Evolutionary conservation across 2,888 invertebrate species (phyloP), one percentile per base, ranked within the genome.

Genomic region (Chymomyza fuscimana): DNA sequence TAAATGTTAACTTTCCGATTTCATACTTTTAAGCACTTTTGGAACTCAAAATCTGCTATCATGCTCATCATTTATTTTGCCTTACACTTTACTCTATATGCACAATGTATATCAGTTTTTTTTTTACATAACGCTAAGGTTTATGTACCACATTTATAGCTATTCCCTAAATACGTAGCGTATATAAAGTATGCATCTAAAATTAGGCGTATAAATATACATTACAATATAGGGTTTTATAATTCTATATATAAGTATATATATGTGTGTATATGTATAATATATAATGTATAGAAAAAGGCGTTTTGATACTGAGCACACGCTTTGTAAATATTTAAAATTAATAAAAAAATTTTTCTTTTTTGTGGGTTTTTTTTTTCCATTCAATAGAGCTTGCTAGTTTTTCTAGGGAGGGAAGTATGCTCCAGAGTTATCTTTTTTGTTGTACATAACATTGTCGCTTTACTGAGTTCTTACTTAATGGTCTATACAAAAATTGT

Each of bases 1-100:
- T 86, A 89, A 71, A 67, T 88, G 88, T 86, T 86, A 88, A 86
- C 88, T 86, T 72, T 87, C 65, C 70, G 73, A 72, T 86, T 82
- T 65, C 76, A 67, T 73, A 77, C 65, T 63, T n/a, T 50, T 60
- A 12, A 54, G 70, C 29, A 60, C 32, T 16, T 70, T 72, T 71
- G 59, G 65, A n/a, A 54, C 54, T 9, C 54, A 54, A 54, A 54
- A 19, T 19, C 19, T 22, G 54, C 10, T 19, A 15, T 19, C 15
- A 52, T 52, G 52, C n/a, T 54, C 16, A n/a, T 25, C 19, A 54
- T 54, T 54, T 19, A 46, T 3, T 2, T 46, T 12, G 40, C 40
- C 6, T 46, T 46, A 46, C 40, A 46, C 12, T 46, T 46, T 46
- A 46, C 40, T 58, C 29, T 58, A 7, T 29, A 58, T 56, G 15